Base-by-base conservation (phyloP, 2,797 vertebrate genomes). In the Phrynocephalus vlangalii region DNA sequence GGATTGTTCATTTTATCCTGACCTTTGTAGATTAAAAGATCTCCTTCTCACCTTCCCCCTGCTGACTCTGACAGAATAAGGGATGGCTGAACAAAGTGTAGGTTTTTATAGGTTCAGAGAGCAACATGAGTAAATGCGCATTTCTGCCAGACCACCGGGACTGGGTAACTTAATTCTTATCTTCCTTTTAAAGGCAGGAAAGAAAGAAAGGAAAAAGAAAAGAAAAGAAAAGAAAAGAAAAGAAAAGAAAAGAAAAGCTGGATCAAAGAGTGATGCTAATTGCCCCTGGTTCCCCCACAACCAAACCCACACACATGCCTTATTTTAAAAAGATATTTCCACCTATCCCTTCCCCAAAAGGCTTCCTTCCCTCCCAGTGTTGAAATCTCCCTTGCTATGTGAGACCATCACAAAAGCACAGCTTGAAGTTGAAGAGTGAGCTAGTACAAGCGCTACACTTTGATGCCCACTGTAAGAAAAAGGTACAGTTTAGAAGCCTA, bases 341-440 rank as follows among this genome's bases (percentile, higher is more conserved):
- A 91, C 28, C 16, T 94, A 91, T 94, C 95, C 89, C 86, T 94
- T 94, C 89, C 86, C 78, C 85, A 95, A 96, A 92, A 85, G 7
- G 89, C 90, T 93, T 91, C 92, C 93, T 96, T 96, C 94, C 95
- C 91, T 94, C 93, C 93, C 88, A 73, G 48, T 91, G 94, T 96
- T 96, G 96, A 96, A 97, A 96, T 96, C 92, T 90, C 86, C 86
- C 94, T 94, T 26, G 3, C 94, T 94, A 94, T 88, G 94, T 90
- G 93, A 92, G 92, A 95, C 94, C 93, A 95, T 94, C 93, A 95
- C 93, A 96, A 92, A 93, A 96, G 92, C 90, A 91, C 48, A 88
- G 95, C 96, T 96, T 96, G 96, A 97, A 96, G 95, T 94, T 92
- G 90, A 94, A 96, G 95, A 91, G 93, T 90, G 79, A 92, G 90